These are phyloP conservation scores for Archegozetes longisetosus DNA, from an alignment of 1,140 invertebrate species.

Conservation along the genomic window DNA sequence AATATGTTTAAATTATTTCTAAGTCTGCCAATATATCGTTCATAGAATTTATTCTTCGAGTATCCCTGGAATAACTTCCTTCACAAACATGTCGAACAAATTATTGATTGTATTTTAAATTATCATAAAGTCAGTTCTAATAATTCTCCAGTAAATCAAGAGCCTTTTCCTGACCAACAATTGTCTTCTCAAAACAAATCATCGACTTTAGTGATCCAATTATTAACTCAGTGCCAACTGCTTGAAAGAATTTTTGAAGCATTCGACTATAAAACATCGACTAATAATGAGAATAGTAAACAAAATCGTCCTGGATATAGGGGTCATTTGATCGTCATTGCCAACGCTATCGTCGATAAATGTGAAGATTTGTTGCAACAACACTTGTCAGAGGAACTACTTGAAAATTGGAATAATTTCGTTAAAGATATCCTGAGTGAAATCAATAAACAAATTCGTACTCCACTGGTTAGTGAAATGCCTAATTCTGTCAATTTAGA, in stretches of 20 bases:
- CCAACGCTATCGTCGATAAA: conserved; percentile 38
- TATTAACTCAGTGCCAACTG: conserved; percentile 47
- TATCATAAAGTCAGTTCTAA: conserved; percentile 3
- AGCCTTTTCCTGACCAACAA: not conserved
- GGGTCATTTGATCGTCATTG: conserved; percentile 56
- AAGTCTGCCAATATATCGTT: conserved; percentile 23
- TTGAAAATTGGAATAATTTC: conserved; percentile 43
- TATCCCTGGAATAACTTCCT: conserved; percentile 77
- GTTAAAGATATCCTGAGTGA: conserved; percentile 37
- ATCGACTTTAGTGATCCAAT: conserved; percentile 30
- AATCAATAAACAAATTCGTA: conserved; percentile 43
- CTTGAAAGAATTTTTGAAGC: conserved; percentile 43
- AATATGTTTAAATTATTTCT: conserved; percentile 10
- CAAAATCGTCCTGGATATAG: conserved; percentile 46
- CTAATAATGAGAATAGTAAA: conserved; percentile 3
- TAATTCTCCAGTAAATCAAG: not conserved
- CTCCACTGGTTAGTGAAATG: conserved; percentile 28
- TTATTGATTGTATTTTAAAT: conserved; percentile 34
- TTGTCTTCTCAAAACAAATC: not conserved
- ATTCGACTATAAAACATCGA: not conserved
- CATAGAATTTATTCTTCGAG: conserved; percentile 64
- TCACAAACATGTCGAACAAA: conserved; percentile 62
- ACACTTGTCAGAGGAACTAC: conserved; percentile 36
- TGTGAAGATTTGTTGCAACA: not conserved
- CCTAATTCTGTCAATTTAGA: not conserved